Percentiles rank a stretch among this genome's conserved stretches.
Conservation (phyloP, 2,113 vertebrate genomes). For the Salminus brasiliensis region DNA sequence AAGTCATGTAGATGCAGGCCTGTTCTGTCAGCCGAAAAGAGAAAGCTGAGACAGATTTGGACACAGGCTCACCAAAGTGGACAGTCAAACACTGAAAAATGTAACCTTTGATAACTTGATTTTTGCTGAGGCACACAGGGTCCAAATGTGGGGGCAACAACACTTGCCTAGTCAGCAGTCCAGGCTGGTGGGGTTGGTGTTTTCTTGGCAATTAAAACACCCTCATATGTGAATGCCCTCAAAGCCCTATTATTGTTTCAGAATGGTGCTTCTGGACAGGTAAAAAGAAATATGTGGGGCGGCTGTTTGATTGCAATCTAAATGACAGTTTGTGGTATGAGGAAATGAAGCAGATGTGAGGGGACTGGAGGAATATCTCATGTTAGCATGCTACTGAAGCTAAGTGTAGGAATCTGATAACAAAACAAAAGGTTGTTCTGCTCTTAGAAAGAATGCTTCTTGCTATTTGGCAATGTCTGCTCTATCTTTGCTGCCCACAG, state of each 20-base stretch:
- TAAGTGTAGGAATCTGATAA: conserved; percentile 25
- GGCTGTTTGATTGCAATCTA: neutral
- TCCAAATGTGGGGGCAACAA: too few relatives aligned
- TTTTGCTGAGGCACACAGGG: too few relatives aligned
- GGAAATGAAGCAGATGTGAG: neutral
- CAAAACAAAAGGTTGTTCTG: conserved; percentile 39
- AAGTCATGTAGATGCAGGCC: too few relatives aligned
- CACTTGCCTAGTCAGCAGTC: too few relatives aligned
- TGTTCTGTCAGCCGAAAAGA: too few relatives aligned
- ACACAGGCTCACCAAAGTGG: too few relatives aligned
- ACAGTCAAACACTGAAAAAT: too few relatives aligned
- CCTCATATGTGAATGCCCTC: neutral
- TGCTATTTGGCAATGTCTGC: neutral
- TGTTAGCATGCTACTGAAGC: neutral
- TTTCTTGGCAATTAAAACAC: too few relatives aligned
- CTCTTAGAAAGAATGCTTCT: conserved; percentile 11
- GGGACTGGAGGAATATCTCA: neutral
- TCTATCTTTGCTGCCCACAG: conserved; percentile 26
- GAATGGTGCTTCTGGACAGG: neutral
- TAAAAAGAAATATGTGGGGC: neutral
- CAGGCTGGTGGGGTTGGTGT: too few relatives aligned
- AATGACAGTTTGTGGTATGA: neutral
- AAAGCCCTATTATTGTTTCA: neutral
- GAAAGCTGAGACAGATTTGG: too few relatives aligned
- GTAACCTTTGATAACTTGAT: too few relatives aligned